Evolutionary conservation across 2,888 invertebrate species (phyloP), one percentile per base, ranked within the genome.

Genomic region (Pterostichus madidus): DNA sequence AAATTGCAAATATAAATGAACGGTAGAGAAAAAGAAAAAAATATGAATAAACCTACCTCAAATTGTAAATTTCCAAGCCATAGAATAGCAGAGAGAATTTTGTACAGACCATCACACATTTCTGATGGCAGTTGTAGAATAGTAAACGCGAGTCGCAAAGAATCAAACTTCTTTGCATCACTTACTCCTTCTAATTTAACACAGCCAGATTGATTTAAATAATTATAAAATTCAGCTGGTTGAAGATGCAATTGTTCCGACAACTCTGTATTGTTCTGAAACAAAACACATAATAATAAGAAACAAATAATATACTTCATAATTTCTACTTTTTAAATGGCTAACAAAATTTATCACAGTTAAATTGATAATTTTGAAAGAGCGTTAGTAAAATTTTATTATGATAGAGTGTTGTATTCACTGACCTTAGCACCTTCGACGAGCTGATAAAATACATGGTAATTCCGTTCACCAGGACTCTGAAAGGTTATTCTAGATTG

Each of bases 401-500:
- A 24, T 24, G 24, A 24, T 3, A 24, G 24, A 24, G 24, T 24
- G 24, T 24, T 24, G n/a, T n/a, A 24, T 24, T 24, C 24, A 78
- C 85, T 86, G 88, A 94, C 94, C 92, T 94, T 94, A 52, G 96
- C 97, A 52, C 96, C 97, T 86, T 97, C 96, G 2, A 97, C 96
- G 83, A 98, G 92, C 88, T 97, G 97, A 90, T 98, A 98, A 90
- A 98, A 96, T 49, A 98, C 97, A 88, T 97, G 97, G 89, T 97
- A 97, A 89, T 97, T 97, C 80, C 97, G 92, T 90, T 98, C 98
- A 32, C 95, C 94, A 0, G 94, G 93, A 86, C 96, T 95, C 86
- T 97, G 97, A 87, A 97, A 97, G 0, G 97, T 97, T 87, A 98
- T 96, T 85, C 98, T 92, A 17, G 97, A 97, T 87, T 97, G 95